These are phyloP conservation scores for Sylvia borin DNA, from an alignment of 2,797 vertebrate genomes.

Conservation along the genomic window DNA sequence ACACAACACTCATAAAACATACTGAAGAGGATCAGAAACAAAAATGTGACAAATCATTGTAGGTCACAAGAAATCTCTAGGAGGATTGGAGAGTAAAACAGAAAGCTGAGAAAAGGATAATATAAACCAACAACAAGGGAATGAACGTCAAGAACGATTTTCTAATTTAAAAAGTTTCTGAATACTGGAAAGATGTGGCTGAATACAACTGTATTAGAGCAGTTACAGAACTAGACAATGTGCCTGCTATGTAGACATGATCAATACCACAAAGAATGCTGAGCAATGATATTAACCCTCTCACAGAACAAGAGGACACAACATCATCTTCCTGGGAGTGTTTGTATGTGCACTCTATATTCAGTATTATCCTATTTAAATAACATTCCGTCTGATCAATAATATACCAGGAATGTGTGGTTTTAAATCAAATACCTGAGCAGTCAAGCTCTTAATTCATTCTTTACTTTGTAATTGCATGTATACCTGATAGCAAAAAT, in stretches of 20 bases:
- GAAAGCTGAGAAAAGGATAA: not conserved
- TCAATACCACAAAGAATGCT: constrained; percentile 1
- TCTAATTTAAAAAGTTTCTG: not conserved
- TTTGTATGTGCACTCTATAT: not conserved
- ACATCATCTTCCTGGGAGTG: not conserved
- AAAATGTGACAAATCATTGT: not conserved
- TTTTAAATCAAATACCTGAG: not conserved
- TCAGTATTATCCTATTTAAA: not conserved
- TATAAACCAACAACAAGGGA: not conserved
- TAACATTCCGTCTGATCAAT: not conserved
- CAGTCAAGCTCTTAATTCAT: not conserved
- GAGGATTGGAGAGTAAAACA: not conserved
- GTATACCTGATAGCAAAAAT: not conserved
- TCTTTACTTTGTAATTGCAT: not conserved
- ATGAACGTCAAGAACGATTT: not conserved
- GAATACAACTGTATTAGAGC: not conserved
- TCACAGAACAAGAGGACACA: not conserved
- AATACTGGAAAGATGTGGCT: not conserved
- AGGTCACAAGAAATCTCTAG: not conserved
- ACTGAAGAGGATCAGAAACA: not conserved
- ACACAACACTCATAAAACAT: not conserved
- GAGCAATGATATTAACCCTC: not conserved
- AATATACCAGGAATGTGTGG: fast-evolving
- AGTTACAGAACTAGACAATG: not conserved
- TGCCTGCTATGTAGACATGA: not conserved